Evolutionary conservation across 1,140 invertebrate species (phyloP), one percentile per base, ranked within the genome.

Genomic region (Vanessa atalanta): DNA sequence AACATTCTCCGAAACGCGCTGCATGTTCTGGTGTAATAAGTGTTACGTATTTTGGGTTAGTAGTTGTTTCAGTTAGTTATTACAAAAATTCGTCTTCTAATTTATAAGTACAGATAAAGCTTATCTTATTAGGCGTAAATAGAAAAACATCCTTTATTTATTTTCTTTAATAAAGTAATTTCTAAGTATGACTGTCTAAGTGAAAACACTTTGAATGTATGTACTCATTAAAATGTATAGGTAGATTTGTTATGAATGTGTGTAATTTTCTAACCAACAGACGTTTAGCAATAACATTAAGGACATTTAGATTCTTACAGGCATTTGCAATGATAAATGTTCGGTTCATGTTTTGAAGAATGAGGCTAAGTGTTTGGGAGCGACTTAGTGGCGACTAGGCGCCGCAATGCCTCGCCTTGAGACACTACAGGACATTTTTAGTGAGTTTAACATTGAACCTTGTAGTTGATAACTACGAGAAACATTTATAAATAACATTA

Each of bases 341-440:
- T 37, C 43, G 26, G 43, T 69, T 61, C 16, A 65, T 68, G 61
- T 47, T 51, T 63, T 26, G 69, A 74, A 65, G 68, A 77, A 77
- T 77, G 72, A 66, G 68, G 76, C 67, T 66, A 66, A 71, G 69
- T 72, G 47, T 64, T 66, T 68, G 68, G 60, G 43, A 55, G 71
- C 64, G 76, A 71, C 76, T 50, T 47, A 61, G n/a, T 48, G 76
- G 72, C 76, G 72, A 53, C 72, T 31, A 66, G 72, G 68, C 69
- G 76, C 57, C 76, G 65, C 60, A 12, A 16, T 8, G 71, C 48
- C 63, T 60, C n/a, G 47, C 69, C 50, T 69, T 53, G 37, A 74
- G 50, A 63, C 65, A 47, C 64, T 16, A 60, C 63, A 72, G 70
- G 70, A 65, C 55, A 47, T 43, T 72, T 66, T 48, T 47, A 57